Percentiles rank a stretch among this genome's conserved stretches.
Conservation (phyloP, 2,113 vertebrate species). For the Rhizomys pruinosus region DNA sequence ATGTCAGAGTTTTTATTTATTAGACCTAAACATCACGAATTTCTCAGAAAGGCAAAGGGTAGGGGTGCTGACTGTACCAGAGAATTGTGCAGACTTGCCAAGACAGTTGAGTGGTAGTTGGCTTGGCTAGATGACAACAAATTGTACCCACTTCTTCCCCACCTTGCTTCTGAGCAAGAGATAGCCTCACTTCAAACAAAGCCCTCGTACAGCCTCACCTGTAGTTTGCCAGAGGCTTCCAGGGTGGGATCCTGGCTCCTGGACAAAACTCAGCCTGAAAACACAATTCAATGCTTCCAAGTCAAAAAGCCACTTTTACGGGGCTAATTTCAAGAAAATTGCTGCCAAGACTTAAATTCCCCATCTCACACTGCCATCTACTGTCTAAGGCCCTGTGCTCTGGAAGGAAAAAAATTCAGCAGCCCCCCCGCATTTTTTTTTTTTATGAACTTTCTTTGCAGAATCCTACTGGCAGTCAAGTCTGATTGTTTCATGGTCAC, state of each 20-base stretch:
- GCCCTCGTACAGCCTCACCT: constrained; percentile 77
- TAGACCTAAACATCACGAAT: constrained; percentile 53
- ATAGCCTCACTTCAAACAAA: constrained; percentile 43
- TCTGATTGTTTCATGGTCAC: background rate
- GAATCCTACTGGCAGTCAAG: background rate
- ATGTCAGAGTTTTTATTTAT: constrained; percentile 64
- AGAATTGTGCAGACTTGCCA: constrained; percentile 68
- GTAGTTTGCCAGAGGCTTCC: constrained; percentile 58
- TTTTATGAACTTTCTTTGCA: background rate
- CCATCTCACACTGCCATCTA: constrained; percentile 94
- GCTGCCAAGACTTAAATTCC: constrained; percentile 81
- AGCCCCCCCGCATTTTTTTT: too few relatives aligned
- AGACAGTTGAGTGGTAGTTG: constrained; percentile 75
- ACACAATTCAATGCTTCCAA: constrained; percentile 71
- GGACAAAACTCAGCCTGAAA: constrained; percentile 68
- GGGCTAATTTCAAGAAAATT: constrained; percentile 51
- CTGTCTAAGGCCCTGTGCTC: constrained; percentile 81
- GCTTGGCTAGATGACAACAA: constrained; percentile 76
- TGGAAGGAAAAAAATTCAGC: too few relatives aligned
- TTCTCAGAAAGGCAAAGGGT: constrained; percentile 25
- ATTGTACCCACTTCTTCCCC: constrained; percentile 49
- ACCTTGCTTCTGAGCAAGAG: constrained; percentile 19
- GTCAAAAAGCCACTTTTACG: constrained; percentile 74
- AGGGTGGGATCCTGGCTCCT: constrained; percentile 65
- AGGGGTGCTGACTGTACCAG: constrained; percentile 52